phyloP scores from a whole-genome alignment of 30 jellyfish, hydroid and myxozoan species.

The Pseudorhiza aurosa region DNA sequence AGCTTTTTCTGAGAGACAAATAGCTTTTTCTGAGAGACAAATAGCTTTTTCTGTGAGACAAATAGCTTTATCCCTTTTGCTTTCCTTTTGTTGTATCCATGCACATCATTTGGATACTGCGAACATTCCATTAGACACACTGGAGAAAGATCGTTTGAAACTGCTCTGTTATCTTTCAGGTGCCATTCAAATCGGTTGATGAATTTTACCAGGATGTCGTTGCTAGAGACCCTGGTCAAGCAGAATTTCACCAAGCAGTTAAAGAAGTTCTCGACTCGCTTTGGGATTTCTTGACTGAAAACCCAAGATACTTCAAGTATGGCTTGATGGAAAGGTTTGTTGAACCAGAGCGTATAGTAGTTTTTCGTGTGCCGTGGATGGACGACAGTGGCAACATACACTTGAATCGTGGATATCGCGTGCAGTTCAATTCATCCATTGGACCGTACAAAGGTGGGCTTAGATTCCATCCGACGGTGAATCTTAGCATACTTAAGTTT shows the following conservation, averaged over 20 bases:
- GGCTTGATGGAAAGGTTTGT: conserved; percentile 82
- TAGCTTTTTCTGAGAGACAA: too few species aligned
- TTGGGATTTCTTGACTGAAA: conserved; percentile 72
- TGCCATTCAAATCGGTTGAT: conserved; percentile 79
- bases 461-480: conserved; percentile 91
- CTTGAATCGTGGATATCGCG: conserved; percentile 89
- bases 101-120: too few species aligned
- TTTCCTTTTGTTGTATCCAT: too few species aligned
- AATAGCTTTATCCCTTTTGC: too few species aligned
- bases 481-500: conserved; percentile 79
- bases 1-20: too few species aligned
- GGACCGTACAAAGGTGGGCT: conserved; percentile 97
- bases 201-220: conserved; percentile 68
- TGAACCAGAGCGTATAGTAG: conserved; percentile 90
- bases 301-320: conserved; percentile 69
- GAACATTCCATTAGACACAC: too few species aligned
- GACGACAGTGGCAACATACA: conserved; percentile 86
- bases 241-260: conserved; percentile 92
- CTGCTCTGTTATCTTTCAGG: conserved; percentile 1
- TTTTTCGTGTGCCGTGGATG: conserved; percentile 91
- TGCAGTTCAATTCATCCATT: conserved; percentile 89
- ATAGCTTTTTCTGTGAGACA: too few species aligned
- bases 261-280: conserved; percentile 86
- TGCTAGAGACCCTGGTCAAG: conserved; percentile 66
- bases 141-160: too few species aligned